Percentiles rank a stretch among this genome's conserved stretches.
phyloP scores from a whole-genome alignment of 1,140 invertebrate species.

The Cherax destructor region DNA sequence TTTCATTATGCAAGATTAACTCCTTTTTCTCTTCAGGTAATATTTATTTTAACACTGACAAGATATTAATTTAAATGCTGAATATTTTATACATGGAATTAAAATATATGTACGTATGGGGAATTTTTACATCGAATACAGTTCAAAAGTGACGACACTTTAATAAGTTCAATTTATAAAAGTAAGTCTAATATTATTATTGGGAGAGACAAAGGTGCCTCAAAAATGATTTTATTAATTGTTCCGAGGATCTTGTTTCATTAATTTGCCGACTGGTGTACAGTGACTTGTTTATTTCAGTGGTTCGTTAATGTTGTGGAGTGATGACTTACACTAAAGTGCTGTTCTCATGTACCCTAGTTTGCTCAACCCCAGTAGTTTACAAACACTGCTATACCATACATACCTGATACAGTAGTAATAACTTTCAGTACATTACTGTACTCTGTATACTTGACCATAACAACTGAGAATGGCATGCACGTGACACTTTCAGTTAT shows the following conservation, averaged over 20 bases:
- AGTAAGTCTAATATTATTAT: background rate
- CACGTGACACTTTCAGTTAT: background rate
- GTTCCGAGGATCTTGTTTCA: slow-evolving; percentile 27
- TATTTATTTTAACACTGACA: too few relatives aligned
- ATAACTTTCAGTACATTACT: background rate
- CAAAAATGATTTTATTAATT: background rate
- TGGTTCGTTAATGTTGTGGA: slow-evolving; percentile 32
- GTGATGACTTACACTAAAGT: slow-evolving; percentile 5
- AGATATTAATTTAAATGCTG: too few relatives aligned
- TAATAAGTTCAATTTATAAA: too few relatives aligned
- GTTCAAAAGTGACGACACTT: too few relatives aligned
- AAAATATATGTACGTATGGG: too few relatives aligned
- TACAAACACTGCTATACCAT: background rate
- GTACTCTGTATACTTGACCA: background rate
- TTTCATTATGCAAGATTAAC: too few relatives aligned
- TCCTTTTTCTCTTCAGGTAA: too few relatives aligned
- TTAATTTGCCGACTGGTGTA: slow-evolving; percentile 25
- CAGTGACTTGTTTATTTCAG: slow-evolving; percentile 1
- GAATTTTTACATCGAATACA: too few relatives aligned
- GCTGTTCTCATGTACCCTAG: background rate
- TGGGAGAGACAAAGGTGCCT: background rate
- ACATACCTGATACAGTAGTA: background rate
- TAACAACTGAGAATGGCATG: background rate
- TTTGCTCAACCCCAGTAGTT: background rate
- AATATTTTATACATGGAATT: too few relatives aligned